Evolutionary conservation across 2,797 vertebrate genomes (phyloP), one percentile per base, ranked within the genome.

Genomic region (Onychomys arenicola): DNA sequence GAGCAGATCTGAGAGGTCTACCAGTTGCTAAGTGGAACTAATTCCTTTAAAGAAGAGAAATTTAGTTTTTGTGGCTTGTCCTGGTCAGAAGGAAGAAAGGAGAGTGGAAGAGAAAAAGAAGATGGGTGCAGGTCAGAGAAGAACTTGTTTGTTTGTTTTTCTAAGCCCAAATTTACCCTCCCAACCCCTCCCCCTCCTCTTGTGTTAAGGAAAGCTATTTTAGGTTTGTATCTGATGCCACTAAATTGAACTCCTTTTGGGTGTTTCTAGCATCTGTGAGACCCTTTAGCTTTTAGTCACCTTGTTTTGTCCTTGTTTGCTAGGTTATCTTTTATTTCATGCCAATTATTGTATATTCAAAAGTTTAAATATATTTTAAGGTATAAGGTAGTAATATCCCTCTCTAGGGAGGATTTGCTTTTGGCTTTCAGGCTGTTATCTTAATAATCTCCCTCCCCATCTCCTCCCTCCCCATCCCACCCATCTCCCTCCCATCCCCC

Each of bases 271-370:
- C 19, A 11, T n/a, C 82, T n/a, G 11, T 67, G 29, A 65, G 43
- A 67, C 40, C 19, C 32, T 85, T 67, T 85, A 67, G 1, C 90
- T 82, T 92, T 91, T 12, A 37, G 75, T 55, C 25, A 75, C 10
- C 23, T 91, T 85, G 11, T 88, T 96, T 93, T 61, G 29, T 80
- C 5, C 34, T 91, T 91, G 8, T 91, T 96, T 91, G 16, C n/a
- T 96, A 95, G 73, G 32, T 61, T 75, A n/a, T 73, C 57, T 57
- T 78, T 82, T 75, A 76, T 81, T 86, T 69, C 43, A 27, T 94
- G 63, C 49, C 49, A 94, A 1, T 91, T 92, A 76, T 88, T 94
- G 0, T 71, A 40, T 82, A 61, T 77, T 77, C 19, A 77, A 81
- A 78, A 73, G 10, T 75, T 11, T 27, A 83, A 73, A 14, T 92